Percentiles rank a stretch among this genome's conserved stretches.
These are phyloP conservation scores for Trachelus troglodyta DNA, from an alignment of 2,888 invertebrate genomes.

Conservation along the genomic window DNA sequence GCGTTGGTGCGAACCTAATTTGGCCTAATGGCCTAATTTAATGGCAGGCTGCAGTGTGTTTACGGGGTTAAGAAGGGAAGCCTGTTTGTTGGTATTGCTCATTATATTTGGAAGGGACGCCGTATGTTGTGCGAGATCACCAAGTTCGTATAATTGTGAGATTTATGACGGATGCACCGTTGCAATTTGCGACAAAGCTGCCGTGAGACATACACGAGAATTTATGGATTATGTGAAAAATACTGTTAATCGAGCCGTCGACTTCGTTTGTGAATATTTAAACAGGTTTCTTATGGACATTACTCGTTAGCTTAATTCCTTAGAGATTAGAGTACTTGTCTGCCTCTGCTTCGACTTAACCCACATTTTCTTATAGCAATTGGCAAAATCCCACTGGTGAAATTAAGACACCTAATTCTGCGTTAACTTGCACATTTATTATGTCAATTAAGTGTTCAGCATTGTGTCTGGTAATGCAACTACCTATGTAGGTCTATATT, in stretches of 20 bases:
- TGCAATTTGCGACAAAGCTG: constrained; percentile 33
- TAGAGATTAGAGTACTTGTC: not conserved
- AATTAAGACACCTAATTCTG: not conserved
- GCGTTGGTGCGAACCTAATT: constrained; percentile 45
- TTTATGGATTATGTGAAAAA: constrained; percentile 26
- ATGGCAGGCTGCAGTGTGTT: constrained; percentile 12
- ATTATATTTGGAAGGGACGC: constrained; percentile 38
- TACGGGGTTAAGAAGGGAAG: constrained; percentile 13
- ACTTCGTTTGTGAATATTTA: not conserved
- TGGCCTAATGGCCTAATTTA: constrained; percentile 25
- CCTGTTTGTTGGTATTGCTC: constrained; percentile 38
- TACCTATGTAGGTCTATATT: not conserved
- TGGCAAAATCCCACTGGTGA: not conserved
- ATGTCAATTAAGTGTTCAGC: too few relatives aligned
- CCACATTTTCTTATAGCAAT: not conserved
- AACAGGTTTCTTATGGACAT: not conserved
- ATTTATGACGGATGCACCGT: constrained; percentile 32
- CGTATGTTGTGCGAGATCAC: constrained; percentile 13
- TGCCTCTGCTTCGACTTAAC: not conserved
- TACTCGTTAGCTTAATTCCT: not conserved
- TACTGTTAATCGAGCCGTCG: constrained; percentile 28
- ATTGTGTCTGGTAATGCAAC: not conserved
- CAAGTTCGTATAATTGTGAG: constrained; percentile 35
- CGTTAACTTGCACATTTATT: too few relatives aligned
- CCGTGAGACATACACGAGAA: constrained; percentile 29